These are phyloP conservation scores for Bovichtus variegatus DNA, from an alignment of 2,797 vertebrate species.

Conservation along the genomic window DNA sequence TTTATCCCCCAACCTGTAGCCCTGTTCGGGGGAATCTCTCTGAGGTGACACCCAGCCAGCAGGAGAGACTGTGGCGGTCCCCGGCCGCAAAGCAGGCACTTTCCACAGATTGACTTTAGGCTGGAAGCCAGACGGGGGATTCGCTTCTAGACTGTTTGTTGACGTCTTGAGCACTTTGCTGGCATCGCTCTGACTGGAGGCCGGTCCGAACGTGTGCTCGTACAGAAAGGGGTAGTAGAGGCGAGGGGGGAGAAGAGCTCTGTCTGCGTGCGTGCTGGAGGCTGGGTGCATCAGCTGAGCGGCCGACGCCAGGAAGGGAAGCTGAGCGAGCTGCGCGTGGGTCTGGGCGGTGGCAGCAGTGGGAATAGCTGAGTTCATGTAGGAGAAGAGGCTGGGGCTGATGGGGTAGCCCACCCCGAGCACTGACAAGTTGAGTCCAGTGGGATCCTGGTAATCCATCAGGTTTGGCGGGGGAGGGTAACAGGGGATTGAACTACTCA, in stretches of 20 bases:
- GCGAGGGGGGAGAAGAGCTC: constrained; percentile 86
- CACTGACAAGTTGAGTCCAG: constrained; percentile 92
- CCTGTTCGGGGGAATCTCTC: constrained; percentile 70
- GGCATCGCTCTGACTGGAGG: constrained; percentile 73
- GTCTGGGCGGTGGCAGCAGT: constrained; percentile 71
- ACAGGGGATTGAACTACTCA: constrained; percentile 86
- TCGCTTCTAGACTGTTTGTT: constrained; percentile 48
- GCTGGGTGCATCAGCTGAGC: constrained; percentile 88
- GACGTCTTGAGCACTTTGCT: constrained; percentile 80
- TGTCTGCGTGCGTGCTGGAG: constrained; percentile 82
- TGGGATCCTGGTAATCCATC: constrained; percentile 89
- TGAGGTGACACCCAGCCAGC: constrained; percentile 78
- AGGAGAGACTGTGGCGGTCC: constrained; percentile 57
- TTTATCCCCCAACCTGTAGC: constrained; percentile 73
- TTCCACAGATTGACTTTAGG: constrained; percentile 88
- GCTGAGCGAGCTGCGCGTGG: constrained; percentile 86
- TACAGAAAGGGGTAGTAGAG: constrained; percentile 96
- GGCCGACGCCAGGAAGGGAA: constrained; percentile 92
- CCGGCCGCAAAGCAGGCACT: constrained; percentile 85
- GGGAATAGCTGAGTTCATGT: constrained; percentile 89
- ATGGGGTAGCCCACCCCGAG: constrained; percentile 94
- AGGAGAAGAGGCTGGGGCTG: constrained; percentile 92
- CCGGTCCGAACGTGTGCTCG: constrained; percentile 85
- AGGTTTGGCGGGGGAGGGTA: constrained; percentile 90
- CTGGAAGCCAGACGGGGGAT: constrained; percentile 70